Base-by-base conservation (phyloP, 2,888 invertebrate genomes). In the Osedax frankpressi region DNA sequence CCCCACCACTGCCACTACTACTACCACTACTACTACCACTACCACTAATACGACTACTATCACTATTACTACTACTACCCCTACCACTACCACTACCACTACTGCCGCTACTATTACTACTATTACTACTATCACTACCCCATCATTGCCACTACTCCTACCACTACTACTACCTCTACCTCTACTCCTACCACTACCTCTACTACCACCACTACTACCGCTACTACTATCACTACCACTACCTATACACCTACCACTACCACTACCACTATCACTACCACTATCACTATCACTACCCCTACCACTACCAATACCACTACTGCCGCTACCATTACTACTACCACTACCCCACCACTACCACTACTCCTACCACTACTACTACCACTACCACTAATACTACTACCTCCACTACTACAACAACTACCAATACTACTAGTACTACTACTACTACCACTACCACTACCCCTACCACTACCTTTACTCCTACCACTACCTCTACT, bases 401-500 rank as follows among this genome's bases (percentile, higher is more conserved):
- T 70, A 70, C 70, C 28, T 27, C 70, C 28, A 28, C 70, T n/a
- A n/a, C n/a, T n/a, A n/a, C n/a, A n/a, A n/a, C n/a, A n/a, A n/a
- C n/a, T n/a, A n/a, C n/a, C n/a, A n/a, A n/a, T n/a, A n/a, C n/a
- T n/a, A n/a, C n/a, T n/a, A n/a, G n/a, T 70, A 70, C 70, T 70
- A 70, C 70, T 70, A 70, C 70, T 70, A 70, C 70, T 70, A 70
- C 70, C 28, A 1, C 70, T 70, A 70, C 70, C 28, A 1, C 70
- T 70, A 70, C 70, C 28, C 0, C 70, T 70, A 70, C 70, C 28
- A 0, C 70, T 70, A 70, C 70, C 28, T 0, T 28, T 70, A 70
- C 70, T 70, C 0, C 70, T 70, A 29, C 70, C 28, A 70, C 70
- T 70, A 1, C 70, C 28, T 27, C 70, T 70, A 1, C 70, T 70